Evolutionary conservation across 2,113 vertebrate species (phyloP).

Genomic region (Pangasianodon gigas): DNA sequence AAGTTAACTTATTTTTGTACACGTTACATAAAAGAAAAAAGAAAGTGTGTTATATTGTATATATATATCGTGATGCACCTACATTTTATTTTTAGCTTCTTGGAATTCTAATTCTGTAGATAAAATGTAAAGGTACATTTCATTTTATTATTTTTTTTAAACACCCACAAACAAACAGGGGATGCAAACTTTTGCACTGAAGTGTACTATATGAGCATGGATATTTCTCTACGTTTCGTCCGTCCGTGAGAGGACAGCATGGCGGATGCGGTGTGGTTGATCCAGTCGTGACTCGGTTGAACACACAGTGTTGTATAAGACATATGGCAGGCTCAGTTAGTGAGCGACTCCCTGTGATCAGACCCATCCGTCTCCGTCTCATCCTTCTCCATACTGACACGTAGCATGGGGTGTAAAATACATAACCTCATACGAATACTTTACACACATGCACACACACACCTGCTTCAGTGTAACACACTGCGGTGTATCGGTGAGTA

Average conservation of each 20-base stretch:
- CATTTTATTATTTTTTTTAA: too few species aligned
- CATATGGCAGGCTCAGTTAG: constrained; percentile 62
- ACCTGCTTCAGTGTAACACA: background rate
- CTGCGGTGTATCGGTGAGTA: background rate
- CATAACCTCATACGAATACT: background rate
- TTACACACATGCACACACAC: background rate
- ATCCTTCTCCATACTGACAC: constrained; percentile 72
- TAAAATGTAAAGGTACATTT: too few species aligned
- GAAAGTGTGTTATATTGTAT: too few species aligned
- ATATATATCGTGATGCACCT: too few species aligned
- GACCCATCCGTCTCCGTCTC: constrained; percentile 69
- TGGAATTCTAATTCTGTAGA: too few species aligned
- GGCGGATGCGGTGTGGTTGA: constrained; percentile 1
- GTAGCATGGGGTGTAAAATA: constrained; percentile 57
- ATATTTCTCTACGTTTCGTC: background rate
- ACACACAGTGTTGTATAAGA: constrained; percentile 62
- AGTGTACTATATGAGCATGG: background rate
- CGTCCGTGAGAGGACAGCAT: background rate
- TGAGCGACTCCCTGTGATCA: constrained; percentile 57
- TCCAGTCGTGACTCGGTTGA: constrained; percentile 44
- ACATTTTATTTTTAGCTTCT: too few species aligned
- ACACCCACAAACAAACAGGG: background rate
- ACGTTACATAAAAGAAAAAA: too few species aligned
- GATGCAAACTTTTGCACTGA: background rate
- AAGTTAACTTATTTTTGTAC: background rate